These are phyloP conservation scores for Leucophenga varia DNA, from an alignment of 1,140 invertebrate genomes.

Conservation along the genomic window DNA sequence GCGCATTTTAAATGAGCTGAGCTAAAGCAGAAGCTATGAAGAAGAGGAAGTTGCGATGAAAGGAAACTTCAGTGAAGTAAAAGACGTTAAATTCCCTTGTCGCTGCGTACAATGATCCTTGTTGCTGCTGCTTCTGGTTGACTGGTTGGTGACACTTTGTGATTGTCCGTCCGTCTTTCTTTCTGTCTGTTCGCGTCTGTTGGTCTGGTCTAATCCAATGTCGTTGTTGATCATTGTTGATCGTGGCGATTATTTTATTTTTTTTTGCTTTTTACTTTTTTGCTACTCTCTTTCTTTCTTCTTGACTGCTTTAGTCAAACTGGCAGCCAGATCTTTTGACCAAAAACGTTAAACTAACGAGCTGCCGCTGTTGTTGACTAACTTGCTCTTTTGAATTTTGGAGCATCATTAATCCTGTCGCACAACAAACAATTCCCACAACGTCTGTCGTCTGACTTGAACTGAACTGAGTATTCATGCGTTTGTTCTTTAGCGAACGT, in stretches of 20 bases:
- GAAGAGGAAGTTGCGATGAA: too few species aligned
- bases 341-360: slow-evolving; percentile 46
- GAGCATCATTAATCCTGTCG: slow-evolving; percentile 50
- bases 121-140: too few species aligned
- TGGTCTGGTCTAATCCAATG: slow-evolving; percentile 28
- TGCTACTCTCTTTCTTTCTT: not conserved
- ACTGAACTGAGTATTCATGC: too few species aligned
- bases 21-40: slow-evolving; percentile 10
- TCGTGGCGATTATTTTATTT: slow-evolving; percentile 39
- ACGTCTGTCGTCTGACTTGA: slow-evolving; percentile 11
- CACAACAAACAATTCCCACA: slow-evolving; percentile 16
- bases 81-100: too few species aligned
- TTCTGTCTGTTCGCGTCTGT: too few species aligned
- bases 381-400: slow-evolving; percentile 13
- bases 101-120: slow-evolving; percentile 35
- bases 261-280: not conserved
- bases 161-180: not conserved
- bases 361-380: slow-evolving; percentile 28
- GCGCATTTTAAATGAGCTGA: slow-evolving; percentile 52
- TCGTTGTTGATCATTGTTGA: slow-evolving; percentile 28
- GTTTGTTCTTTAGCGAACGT: slow-evolving; percentile 18
- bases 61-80: too few species aligned
- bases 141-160: slow-evolving; percentile 37
- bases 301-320: too few species aligned
- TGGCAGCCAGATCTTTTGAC: slow-evolving; percentile 47